Conservation (phyloP, 2,888 invertebrate genomes). For the Aporophyla lueneburgensis region DNA sequence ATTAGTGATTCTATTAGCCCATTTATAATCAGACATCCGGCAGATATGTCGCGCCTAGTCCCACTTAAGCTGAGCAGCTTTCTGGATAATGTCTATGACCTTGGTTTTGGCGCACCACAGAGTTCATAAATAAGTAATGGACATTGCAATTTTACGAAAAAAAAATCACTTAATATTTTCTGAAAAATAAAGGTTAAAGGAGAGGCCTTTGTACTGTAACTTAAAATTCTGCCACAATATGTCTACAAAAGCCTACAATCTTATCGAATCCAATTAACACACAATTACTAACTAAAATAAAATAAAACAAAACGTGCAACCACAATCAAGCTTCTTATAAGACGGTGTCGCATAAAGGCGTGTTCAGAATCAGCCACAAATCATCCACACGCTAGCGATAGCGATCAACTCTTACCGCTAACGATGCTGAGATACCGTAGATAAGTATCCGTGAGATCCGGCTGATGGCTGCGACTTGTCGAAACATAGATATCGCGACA, state of each 20-base stretch:
- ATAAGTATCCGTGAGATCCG: constrained; percentile 66
- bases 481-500: constrained; percentile 57
- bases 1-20: no score
- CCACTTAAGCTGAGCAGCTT: no score
- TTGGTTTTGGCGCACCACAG: no score
- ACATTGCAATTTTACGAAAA: neutral
- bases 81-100: no score
- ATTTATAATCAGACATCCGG: no score
- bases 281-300: constrained; percentile 5
- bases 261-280: neutral
- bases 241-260: neutral
- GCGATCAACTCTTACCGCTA: constrained; percentile 67
- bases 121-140: neutral
- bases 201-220: no score
- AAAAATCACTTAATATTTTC: neutral
- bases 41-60: no score
- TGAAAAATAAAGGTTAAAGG: no score
- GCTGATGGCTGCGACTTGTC: constrained; percentile 62
- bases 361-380: constrained; percentile 63
- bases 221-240: no score
- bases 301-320: neutral
- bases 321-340: constrained; percentile 27
- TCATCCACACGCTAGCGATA: constrained; percentile 70
- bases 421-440: constrained; percentile 67
- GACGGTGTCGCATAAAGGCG: constrained; percentile 52